phyloP scores from a whole-genome alignment of 2,797 vertebrate species.

The Spheniscus humboldti region DNA sequence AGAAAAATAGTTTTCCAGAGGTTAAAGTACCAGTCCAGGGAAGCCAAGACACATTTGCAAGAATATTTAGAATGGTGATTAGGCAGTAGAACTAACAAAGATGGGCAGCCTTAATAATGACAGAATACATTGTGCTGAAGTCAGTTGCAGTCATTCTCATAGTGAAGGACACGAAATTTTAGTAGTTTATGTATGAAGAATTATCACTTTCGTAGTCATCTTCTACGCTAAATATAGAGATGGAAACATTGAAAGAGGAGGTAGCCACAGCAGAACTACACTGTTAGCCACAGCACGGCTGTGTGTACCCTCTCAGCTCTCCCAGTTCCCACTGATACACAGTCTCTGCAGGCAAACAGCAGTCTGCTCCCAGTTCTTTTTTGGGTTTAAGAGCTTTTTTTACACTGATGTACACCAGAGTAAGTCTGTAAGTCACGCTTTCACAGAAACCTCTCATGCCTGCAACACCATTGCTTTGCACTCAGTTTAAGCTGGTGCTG shows the following conservation, averaged over 20 bases:
- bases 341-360: background rate
- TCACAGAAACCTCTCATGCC: background rate
- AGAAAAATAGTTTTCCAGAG: slow-evolving; percentile 48
- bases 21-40: slow-evolving; percentile 33
- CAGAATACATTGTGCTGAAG: background rate
- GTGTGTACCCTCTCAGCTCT: background rate
- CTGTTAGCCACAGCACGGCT: background rate
- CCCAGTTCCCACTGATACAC: fast-evolving
- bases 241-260: background rate
- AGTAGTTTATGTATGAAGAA: background rate
- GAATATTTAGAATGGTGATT: slow-evolving; percentile 26
- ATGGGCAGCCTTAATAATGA: background rate
- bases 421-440: background rate
- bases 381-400: background rate
- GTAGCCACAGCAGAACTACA: background rate
- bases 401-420: background rate
- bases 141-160: fast-evolving
- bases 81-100: slow-evolving; percentile 21
- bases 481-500: background rate
- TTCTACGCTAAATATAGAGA: background rate
- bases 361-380: background rate
- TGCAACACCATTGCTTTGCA: background rate
- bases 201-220: background rate
- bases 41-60: slow-evolving; percentile 34
- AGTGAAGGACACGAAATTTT: background rate